phyloP scores from a whole-genome alignment of 2,888 invertebrate species.

The Neoascia interrupta region DNA sequence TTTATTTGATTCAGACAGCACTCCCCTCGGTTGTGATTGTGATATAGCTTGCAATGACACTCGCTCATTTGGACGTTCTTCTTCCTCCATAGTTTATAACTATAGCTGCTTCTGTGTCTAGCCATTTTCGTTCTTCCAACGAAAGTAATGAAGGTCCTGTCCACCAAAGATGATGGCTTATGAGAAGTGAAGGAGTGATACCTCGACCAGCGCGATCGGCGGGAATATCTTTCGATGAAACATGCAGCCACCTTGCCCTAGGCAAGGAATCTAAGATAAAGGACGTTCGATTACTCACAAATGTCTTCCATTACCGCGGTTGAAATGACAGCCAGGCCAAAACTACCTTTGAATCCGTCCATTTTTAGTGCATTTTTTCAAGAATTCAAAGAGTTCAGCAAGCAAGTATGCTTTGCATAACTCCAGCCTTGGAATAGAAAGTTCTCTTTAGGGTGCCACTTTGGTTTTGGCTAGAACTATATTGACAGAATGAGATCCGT shows the following conservation, averaged over 20 bases:
- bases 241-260: conserved; percentile 8
- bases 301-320: conserved; percentile 30
- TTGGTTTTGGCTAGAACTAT: conserved; percentile 25
- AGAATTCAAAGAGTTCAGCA: conserved; percentile 7
- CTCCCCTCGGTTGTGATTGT: not conserved
- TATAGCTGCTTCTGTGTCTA: conserved; percentile 1
- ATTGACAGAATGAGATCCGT: not conserved
- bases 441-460: conserved; percentile 7
- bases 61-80: conserved; percentile 2
- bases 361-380: conserved; percentile 8
- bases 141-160: not conserved
- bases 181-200: not conserved
- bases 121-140: too few species aligned
- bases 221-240: conserved; percentile 11
- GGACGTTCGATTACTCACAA: conserved; percentile 19
- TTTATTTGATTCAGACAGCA: not conserved
- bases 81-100: not conserved
- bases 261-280: conserved; percentile 4
- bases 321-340: conserved; percentile 25
- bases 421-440: conserved; percentile 22
- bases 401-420: conserved; percentile 20
- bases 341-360: conserved; percentile 23
- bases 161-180: conserved; percentile 15
- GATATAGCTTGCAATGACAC: not conserved
- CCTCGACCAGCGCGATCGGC: conserved; percentile 6